Evolutionary conservation across 2,797 vertebrate species (phyloP), one percentile per base, ranked within the genome.

Genomic region (Thaleichthys pacificus): DNA sequence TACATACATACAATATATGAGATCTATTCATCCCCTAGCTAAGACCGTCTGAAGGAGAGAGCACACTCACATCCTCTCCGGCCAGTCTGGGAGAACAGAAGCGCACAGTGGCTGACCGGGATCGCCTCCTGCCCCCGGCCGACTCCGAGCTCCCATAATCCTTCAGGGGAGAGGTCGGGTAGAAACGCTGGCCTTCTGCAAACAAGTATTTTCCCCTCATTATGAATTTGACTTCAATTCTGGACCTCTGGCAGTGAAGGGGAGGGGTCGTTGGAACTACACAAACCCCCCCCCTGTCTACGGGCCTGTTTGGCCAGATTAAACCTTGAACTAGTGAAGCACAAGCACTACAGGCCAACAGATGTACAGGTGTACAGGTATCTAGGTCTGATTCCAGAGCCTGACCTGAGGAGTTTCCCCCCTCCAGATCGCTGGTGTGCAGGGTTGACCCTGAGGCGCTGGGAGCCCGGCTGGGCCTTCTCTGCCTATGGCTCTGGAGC

Each of bases 401-500:
- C 58, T 67, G 89, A 98, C 97, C 96, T 89, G 92, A 86, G 21
- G 74, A 73, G 1, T 83, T 88, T 78, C 80, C 83, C 71, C 81
- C 90, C 66, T 97, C 96, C 65, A 96, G 82, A 83, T 97, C 96
- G 83, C 96, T 98, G 42, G 93, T 91, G 72, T 94, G 94, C 69
- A 97, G 83, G 26, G 94, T 94, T 56, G 95, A 96, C 66, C 92
- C 87, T 69, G 97, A 97, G 61, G 89, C 74, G 72, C 94, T 96
- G 79, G 83, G 91, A 14, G 78, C 82, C 62, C 83, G 84, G 69
- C 88, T 89, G 78, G 85, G 84, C 75, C 84, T 93, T 49, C 78
- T 81, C 68, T 92, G 70, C 57, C 94, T 90, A 70, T 94, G 95
- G n/a, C 85, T 92, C 81, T 95, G 94, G 66, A 98, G 89, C 2